phyloP scores from a whole-genome alignment of 2,113 vertebrate genomes.

The Pristiophorus japonicus region DNA sequence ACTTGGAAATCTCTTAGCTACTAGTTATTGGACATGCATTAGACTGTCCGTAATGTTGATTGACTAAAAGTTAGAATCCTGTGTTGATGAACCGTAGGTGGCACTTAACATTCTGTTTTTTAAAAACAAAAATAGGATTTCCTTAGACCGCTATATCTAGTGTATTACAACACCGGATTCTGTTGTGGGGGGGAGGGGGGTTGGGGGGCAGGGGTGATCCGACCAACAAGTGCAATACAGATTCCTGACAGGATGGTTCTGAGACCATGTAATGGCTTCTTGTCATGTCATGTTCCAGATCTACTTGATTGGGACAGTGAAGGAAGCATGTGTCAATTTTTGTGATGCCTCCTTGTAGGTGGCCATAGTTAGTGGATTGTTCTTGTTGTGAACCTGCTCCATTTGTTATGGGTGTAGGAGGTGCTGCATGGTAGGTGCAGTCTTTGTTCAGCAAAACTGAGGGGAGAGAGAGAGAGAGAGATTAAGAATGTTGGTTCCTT shows the following conservation, averaged over 20 bases:
- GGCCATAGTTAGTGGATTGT: not conserved
- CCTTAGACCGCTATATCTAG: not conserved
- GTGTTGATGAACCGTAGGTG: not conserved
- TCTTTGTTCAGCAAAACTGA: not conserved
- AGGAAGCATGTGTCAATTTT: not conserved
- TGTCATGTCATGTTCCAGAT: not conserved
- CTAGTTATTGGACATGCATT: not conserved
- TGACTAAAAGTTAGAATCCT: constrained; percentile 18
- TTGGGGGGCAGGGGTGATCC: too few relatives aligned
- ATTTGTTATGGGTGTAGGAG: not conserved
- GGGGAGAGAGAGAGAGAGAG: too few relatives aligned
- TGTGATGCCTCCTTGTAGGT: not conserved
- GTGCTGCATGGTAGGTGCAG: not conserved
- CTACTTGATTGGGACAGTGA: not conserved
- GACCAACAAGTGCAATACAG: not conserved
- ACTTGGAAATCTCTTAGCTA: not conserved
- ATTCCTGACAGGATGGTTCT: not conserved
- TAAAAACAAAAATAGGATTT: not conserved
- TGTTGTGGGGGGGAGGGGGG: not conserved
- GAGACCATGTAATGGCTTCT: not conserved
- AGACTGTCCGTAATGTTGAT: not conserved
- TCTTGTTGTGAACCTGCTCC: not conserved
- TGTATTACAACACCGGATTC: not conserved
- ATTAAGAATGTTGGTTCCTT: not conserved
- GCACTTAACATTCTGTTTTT: not conserved